These are phyloP conservation scores for Gymnoscelis rufifasciata DNA, from an alignment of 2,888 invertebrate genomes.

Conservation along the genomic window DNA sequence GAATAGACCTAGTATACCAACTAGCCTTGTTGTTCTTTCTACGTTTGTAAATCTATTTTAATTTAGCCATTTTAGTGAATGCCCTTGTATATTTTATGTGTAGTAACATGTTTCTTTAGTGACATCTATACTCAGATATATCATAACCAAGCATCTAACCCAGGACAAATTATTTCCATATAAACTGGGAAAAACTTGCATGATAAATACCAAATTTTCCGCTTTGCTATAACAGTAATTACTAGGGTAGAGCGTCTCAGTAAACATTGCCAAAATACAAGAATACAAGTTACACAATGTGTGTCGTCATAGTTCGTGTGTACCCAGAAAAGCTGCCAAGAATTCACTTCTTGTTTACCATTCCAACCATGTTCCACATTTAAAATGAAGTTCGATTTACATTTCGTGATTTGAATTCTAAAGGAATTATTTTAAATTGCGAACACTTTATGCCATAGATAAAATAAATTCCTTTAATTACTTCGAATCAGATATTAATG, in stretches of 20 bases:
- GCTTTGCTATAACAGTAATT: slow-evolving; percentile 5
- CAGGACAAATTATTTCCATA: no score
- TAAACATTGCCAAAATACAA: slow-evolving; percentile 20
- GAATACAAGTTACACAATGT: slow-evolving; percentile 18
- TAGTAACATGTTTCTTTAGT: no score
- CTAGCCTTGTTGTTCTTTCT: no score
- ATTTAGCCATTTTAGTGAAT: no score
- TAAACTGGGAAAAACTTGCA: no score
- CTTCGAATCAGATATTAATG: no score
- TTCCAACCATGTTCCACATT: slow-evolving; percentile 9
- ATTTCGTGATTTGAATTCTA: background rate
- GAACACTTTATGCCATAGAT: background rate
- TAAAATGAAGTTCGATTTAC: slow-evolving; percentile 3
- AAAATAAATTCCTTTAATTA: no score
- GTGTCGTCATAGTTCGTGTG: slow-evolving; percentile 6
- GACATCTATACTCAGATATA: no score
- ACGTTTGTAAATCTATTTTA: no score
- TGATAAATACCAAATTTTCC: background rate
- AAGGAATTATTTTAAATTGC: background rate
- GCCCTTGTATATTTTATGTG: no score
- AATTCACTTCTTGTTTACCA: slow-evolving; percentile 23
- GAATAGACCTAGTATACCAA: no score
- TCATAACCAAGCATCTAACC: no score
- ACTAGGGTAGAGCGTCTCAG: slow-evolving; percentile 11
- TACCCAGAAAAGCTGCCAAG: slow-evolving; percentile 21